A percentile compares a stretch with the other conserved stretches of the same genome.
Evolutionary conservation across 1,140 invertebrate genomes (phyloP).

Genomic region (Sarcophaga bullata): DNA sequence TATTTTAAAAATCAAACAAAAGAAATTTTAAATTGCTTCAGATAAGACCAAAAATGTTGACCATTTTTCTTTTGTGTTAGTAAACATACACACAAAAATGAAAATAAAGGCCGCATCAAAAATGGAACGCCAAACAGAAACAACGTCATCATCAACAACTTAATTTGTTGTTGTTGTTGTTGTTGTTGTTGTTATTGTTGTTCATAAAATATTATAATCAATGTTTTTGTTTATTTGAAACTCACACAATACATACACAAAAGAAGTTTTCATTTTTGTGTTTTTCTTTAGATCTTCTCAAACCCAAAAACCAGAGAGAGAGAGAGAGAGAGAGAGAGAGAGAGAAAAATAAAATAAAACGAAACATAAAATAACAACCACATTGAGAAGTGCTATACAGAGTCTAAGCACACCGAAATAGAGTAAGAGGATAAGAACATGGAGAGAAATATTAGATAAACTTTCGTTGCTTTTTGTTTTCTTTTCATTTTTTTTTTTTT

Average conservation of each 20-base stretch:
- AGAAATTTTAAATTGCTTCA: neutral
- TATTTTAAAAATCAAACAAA: too few species aligned
- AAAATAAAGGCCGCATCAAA: too few species aligned
- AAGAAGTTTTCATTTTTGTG: neutral
- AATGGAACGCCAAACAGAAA: too few species aligned
- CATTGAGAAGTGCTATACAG: too few species aligned
- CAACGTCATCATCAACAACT: neutral
- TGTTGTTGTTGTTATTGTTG: neutral
- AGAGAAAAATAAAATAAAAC: too few species aligned
- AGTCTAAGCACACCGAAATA: too few species aligned
- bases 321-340: too few species aligned
- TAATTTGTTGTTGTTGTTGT: neutral
- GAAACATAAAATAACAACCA: too few species aligned
- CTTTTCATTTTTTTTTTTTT: neutral
- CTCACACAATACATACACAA: neutral
- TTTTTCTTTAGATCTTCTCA: too few species aligned
- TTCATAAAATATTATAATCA: neutral
- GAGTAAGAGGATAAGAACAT: neutral
- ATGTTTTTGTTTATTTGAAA: constrained; percentile 9
- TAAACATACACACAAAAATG: too few species aligned
- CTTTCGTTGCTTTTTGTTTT: neutral
- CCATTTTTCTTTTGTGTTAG: neutral
- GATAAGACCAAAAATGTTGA: neutral
- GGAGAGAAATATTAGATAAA: constrained; percentile 7
- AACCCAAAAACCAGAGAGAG: too few species aligned